Base-by-base conservation (phyloP, 2,888 invertebrate genomes). In the Sminthurides aquaticus region DNA sequence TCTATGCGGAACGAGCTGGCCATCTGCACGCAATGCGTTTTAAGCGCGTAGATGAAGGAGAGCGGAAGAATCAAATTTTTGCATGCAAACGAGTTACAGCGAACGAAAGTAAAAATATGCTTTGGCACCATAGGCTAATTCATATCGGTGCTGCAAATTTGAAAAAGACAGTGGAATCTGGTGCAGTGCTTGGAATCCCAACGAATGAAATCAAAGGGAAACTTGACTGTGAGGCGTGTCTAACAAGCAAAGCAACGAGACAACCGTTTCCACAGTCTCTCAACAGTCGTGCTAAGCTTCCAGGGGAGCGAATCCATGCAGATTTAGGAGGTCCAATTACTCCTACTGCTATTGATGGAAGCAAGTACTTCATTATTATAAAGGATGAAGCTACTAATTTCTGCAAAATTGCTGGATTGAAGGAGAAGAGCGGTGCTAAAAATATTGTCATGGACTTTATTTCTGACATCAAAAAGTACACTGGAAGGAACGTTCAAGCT, bases 381-480 rank as follows among this genome's bases (percentile, higher is more conserved):
- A 56, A 48, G 22, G 65, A 65, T 5, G 25, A 65, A n/a, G 43
- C 60, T 2, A 24, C 60, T 5, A 52, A 55, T 26, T 56, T 27
- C 26, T 18, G 56, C 18, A 28, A n/a, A 3, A 22, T 49, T 1
- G 55, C 48, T 11, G 54, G 55, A 26, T 56, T 29, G 49, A 63
- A 34, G 49, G 55, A 34, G n/a, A 57, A 64, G 48, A 54, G 25
- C 15, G 60, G 24, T 1, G 61, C 25, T 5, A 43, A 11, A 48
- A 55, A 28, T 28, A 27, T 28, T 3, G 24, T 61, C 3, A 56
- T n/a, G 8, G 43, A 28, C 1, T 64, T 57, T 28, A 62, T 66
- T 22, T n/a, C 27, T 1, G 60, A 65, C 20, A 49, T 69, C 20
- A 60, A 63, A 25, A 64, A 52, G 1, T 62, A 63, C n/a, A 67